These are phyloP conservation scores for Pandemis corylana DNA, from an alignment of 2,888 invertebrate species.

Conservation along the genomic window DNA sequence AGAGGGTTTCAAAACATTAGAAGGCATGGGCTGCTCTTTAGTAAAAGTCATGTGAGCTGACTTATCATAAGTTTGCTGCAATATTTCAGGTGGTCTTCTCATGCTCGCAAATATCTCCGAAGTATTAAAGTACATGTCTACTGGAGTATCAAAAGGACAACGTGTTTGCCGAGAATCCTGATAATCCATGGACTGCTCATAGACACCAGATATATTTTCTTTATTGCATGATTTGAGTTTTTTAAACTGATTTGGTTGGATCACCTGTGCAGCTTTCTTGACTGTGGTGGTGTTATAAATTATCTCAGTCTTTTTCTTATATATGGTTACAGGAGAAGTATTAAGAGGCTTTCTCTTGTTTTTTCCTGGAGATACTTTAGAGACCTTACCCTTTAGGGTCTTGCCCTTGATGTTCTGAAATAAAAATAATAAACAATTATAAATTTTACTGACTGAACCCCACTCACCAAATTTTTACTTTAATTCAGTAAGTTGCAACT, in stretches of 20 bases:
- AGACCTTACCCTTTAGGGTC: slow-evolving; percentile 58
- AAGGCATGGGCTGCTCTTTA: slow-evolving; percentile 48
- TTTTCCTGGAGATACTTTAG: slow-evolving; percentile 76
- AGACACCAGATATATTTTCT: slow-evolving; percentile 60
- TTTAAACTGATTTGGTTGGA: slow-evolving; percentile 60
- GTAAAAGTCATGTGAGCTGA: slow-evolving; percentile 48
- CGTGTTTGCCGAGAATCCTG: slow-evolving; percentile 56
- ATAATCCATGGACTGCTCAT: slow-evolving; percentile 58
- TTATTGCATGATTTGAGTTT: slow-evolving; percentile 59
- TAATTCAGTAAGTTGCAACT: too few species aligned
- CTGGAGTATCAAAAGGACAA: slow-evolving; percentile 74
- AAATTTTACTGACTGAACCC: background rate
- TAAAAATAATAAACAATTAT: background rate
- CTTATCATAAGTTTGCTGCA: slow-evolving; percentile 73
- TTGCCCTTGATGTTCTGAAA: slow-evolving; percentile 68
- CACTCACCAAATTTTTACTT: too few species aligned
- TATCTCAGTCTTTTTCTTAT: slow-evolving; percentile 70
- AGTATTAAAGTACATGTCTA: slow-evolving; percentile 70
- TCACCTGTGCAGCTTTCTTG: slow-evolving; percentile 60
- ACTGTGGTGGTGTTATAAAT: slow-evolving; percentile 66
- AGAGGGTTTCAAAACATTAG: slow-evolving; percentile 67
- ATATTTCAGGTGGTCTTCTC: slow-evolving; percentile 54
- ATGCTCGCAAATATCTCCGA: slow-evolving; percentile 75
- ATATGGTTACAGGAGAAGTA: slow-evolving; percentile 70
- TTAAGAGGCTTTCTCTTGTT: slow-evolving; percentile 69